A percentile compares a stretch with the other conserved stretches of the same genome.
Evolutionary conservation across 2,113 vertebrate species (phyloP).

Genomic region (Dromaius novaehollandiae): DNA sequence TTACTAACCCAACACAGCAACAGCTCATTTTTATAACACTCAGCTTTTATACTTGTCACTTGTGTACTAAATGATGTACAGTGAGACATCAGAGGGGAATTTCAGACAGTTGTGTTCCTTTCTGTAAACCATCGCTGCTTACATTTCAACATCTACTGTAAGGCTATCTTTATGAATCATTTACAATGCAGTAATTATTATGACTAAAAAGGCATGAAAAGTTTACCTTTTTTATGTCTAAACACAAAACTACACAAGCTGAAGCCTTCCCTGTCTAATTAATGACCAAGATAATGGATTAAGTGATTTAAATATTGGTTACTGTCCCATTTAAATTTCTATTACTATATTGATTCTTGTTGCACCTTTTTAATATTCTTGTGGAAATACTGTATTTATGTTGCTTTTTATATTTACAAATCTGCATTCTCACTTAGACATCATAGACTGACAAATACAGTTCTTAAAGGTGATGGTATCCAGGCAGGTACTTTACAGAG

Average conservation of each 20-base stretch:
- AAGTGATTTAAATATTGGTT: background rate
- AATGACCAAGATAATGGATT: background rate
- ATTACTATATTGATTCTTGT: background rate
- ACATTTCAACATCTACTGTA: background rate
- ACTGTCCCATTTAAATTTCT: background rate
- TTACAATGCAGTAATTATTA: background rate
- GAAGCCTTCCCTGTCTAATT: background rate
- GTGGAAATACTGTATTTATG: background rate
- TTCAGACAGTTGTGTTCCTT: background rate
- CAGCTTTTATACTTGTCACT: background rate
- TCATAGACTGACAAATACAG: background rate
- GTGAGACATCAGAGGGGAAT: background rate
- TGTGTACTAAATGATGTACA: background rate
- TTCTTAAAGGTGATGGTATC: background rate
- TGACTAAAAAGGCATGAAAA: accelerated
- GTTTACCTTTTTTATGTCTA: background rate
- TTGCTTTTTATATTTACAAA: background rate
- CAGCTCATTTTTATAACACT: background rate
- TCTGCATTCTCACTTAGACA: background rate
- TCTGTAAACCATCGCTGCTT: background rate
- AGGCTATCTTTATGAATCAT: no score
- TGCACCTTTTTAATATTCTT: background rate
- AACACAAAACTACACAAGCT: background rate
- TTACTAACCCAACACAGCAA: background rate
- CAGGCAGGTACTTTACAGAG: background rate